Base-by-base conservation (phyloP, 64 coral and sea anemone species). In the Porites lutea region DNA sequence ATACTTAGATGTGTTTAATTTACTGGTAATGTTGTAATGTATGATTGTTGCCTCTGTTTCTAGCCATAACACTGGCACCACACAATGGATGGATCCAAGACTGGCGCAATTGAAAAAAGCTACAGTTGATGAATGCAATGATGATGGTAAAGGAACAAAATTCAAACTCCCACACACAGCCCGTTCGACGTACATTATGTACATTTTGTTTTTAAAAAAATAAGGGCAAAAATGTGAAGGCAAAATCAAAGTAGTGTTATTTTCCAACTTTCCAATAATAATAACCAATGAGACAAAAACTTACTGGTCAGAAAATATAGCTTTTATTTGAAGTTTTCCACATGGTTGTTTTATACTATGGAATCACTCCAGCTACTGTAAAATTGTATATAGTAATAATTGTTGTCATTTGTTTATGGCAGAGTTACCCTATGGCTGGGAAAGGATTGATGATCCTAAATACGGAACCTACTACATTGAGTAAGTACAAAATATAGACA, bases 381-480 rank as follows among this genome's bases (percentile, higher is more conserved):
- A n/a, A n/a, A n/a, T n/a, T n/a, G n/a, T n/a, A n/a, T n/a, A 55
- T 55, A 55, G 11, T 55, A 55, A 8, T 55, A 79, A 15, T 55
- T 8, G 11, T 58, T 82, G n/a, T 53, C 10, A 7, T 84, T 59
- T 84, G 47, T 43, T 75, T 52, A 8, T 48, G 88, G 50, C 65
- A 99, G 97, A 99, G 11, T 79, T 99, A 63, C 97, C 97, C 1
- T 96, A 92, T 93, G 97, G 97, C 44, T 99, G 97, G 97, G 97
- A 99, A 91, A 96, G 85, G 27, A 83, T 99, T 14, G 97, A 93
- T 46, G 97, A 99, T 58, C 91, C 97, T 48, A 94, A 96, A 58
- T 99, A 96, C 89, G 97, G 97, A 84, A 99, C 97, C n/a, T 99
- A 99, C n/a, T 99, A 93, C 59, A 99, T 99, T 50, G 97, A 99